Evolutionary conservation across 2,113 vertebrate genomes (phyloP), one percentile per base, ranked within the genome.

Genomic region (Saguinus midas): DNA sequence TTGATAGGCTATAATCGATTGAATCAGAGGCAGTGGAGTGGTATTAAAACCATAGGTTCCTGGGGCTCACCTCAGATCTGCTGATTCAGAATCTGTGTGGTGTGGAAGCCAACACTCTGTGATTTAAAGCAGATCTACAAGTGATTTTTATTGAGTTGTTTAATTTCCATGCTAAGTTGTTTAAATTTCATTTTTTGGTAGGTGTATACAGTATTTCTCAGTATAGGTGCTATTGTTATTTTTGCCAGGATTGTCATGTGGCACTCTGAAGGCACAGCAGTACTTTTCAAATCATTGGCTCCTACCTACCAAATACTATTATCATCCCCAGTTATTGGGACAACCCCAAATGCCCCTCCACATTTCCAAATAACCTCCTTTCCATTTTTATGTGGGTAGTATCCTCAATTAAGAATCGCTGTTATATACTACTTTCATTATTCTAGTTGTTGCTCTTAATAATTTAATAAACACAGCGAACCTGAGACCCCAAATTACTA

Each of bases 121-220:
- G 27, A 64, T 50, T 94, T 78, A 80, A 84, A 85, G n/a, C 9
- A 80, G 37, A 83, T 90, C 35, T 82, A 43, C 27, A 72, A 45
- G 43, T 72, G 37, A 18, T 88, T 72, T 78, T 45, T 52, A 57
- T 64, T 61, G 68, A 48, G 10, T 90, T 78, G 43, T 64, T 81
- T 76, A 43, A 82, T 87, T 79, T 94, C 83, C 72, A n/a, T 82
- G 45, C 55, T 89, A 37, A 94, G 45, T 95, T 86, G 50, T 73
- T 89, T 72, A 70, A 43, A 72, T 75, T 85, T 23, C 21, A 21
- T 75, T 76, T 83, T 48, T 94, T 84, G 21, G 45, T 79, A 64
- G n/a, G 3, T 55, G 2, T 64, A 32, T 29, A 37, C 12, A 58
- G 21, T 85, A 50, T 94, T 97, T 96, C 45, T 40, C 21, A 14